Evolutionary conservation across 53 echinoderm and acorn worm genomes (phyloP), one percentile per base, ranked within the genome.

Genomic region (Hippasteria phrygiana): DNA sequence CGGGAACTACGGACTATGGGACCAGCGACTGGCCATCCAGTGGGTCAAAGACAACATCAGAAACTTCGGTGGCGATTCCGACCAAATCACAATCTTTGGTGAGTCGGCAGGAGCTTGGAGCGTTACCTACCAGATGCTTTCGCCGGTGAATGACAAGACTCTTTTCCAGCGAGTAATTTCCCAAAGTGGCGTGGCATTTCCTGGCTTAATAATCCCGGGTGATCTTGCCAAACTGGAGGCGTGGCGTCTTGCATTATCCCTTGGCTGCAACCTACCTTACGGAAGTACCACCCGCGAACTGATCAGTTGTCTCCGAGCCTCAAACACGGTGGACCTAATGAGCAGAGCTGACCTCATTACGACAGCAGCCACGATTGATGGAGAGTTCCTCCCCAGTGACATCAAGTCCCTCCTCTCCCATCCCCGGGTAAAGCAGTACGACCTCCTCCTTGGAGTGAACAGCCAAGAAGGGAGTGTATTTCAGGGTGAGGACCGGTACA

Each of bases 31-130:
- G 2, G 91, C 91, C 0, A 64, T 91, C 22, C 80, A 87, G 51
- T 91, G 92, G 92, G 92, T 91, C 42, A 78, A 91, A 80, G 88
- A 78, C 27, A 91, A 91, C 75, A 92, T 92, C 13, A 90, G 5
- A 3, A 73, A 47, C 33, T 94, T 94, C 48, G 90, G 92, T 50
- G 94, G 94, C 36, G 83, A 94, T 69, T 43, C 73, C 2, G 78
- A 80, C 45, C 70, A 54, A 40, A 90, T 94, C 35, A 94, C 92
- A 14, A 77, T 92, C 40, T 84, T 94, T 73, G 87, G 89, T 56
- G 69, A 88, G 66, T 86, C 62, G 55, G 64, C 76, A 13, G 77
- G 79, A 43, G 91, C 37, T 11, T 77, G 29, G 39, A 74, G 73
- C 33, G 74, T 74, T 3, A 55, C 59, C 55, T 28, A 18, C 13